Evolutionary conservation across 2,797 vertebrate genomes (phyloP).

Genomic region (Etheostoma perlongum): DNA sequence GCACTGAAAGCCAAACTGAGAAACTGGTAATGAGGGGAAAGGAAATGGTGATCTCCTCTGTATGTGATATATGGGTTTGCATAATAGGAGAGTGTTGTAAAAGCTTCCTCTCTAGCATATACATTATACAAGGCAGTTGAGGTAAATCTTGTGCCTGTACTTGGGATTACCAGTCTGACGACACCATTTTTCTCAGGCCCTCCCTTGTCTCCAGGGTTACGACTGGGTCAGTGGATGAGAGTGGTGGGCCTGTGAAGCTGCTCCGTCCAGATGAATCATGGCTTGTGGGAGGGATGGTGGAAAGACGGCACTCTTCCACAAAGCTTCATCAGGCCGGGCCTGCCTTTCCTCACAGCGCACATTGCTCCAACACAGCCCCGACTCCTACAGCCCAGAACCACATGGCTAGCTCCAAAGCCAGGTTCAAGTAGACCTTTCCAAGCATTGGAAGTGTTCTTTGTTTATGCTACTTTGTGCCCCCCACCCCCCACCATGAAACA

Average conservation of each 20-base stretch:
- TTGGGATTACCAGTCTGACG: constrained; percentile 76
- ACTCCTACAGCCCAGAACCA: constrained; percentile 71
- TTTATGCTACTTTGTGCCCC: constrained; percentile 70
- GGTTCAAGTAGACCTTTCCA: constrained; percentile 79
- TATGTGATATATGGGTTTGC: constrained; percentile 45
- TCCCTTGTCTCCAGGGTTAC: constrained; percentile 80
- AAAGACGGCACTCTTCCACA: constrained; percentile 78
- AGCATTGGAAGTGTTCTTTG: constrained; percentile 79
- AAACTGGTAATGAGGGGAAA: constrained; percentile 51
- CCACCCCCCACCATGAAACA: constrained; percentile 28
- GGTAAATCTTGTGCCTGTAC: constrained; percentile 76
- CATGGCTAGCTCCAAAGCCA: constrained; percentile 64
- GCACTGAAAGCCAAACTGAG: constrained; percentile 43
- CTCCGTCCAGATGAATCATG: constrained; percentile 82
- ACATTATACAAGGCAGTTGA: constrained; percentile 70
- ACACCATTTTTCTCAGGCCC: constrained; percentile 81
- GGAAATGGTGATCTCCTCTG: constrained; percentile 51
- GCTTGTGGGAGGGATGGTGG: constrained; percentile 78
- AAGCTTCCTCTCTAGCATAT: constrained; percentile 57
- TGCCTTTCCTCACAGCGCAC: constrained; percentile 84
- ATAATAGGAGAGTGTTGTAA: constrained; percentile 56
- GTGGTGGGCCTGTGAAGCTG: constrained; percentile 79
- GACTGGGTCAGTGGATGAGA: constrained; percentile 81
- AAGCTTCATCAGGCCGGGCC: constrained; percentile 73
- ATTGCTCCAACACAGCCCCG: constrained; percentile 65